Base-by-base conservation (phyloP, 2,113 vertebrate genomes). In the Micronycteris hirsuta region DNA sequence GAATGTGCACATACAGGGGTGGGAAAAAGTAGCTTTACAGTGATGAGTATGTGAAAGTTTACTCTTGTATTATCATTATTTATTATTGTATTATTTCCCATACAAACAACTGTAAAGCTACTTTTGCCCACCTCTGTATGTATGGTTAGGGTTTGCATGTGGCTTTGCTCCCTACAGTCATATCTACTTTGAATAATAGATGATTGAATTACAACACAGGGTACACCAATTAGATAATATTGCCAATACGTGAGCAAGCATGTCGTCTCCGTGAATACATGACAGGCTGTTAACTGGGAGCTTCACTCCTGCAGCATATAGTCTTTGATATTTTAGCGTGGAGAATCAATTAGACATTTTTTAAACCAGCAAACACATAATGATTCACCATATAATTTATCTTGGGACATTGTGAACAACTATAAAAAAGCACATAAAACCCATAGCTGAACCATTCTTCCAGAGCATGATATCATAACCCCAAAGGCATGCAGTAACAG, bases 381-480 rank as follows among this genome's bases (percentile, higher is more conserved):
- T 98, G 97, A 98, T 92, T 97, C 89, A 97, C 93, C 91, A 97
- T 97, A 97, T 96, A 97, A 98, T 98, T 98, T 97, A 96, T 85
- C 96, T 89, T 93, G 67, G 71, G 91, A 97, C 86, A 85, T 38
- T 96, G 85, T 95, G 45, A 97, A 96, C 83, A 95, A 49, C 86
- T 96, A 96, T 93, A 96, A 98, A 98, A 98, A 98, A 96, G 94
- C 96, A 97, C 97, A 97, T 85, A 97, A 96, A 98, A 98, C 93
- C 95, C 94, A 43, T 85, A 96, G 96, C 70, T 96, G 95, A 98
- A 96, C 96, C 93, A 97, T 97, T 98, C 95, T 98, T 97, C 96
- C 97, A 97, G 97, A 98, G 98, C 97, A 97, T 98, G 98, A 95
- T 97, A 97, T 96, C 97, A 98, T 97, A 98, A 98, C 97, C 88